These are phyloP conservation scores for Mastomys natalensis DNA, from an alignment of 2,113 vertebrate species.

Conservation along the genomic window DNA sequence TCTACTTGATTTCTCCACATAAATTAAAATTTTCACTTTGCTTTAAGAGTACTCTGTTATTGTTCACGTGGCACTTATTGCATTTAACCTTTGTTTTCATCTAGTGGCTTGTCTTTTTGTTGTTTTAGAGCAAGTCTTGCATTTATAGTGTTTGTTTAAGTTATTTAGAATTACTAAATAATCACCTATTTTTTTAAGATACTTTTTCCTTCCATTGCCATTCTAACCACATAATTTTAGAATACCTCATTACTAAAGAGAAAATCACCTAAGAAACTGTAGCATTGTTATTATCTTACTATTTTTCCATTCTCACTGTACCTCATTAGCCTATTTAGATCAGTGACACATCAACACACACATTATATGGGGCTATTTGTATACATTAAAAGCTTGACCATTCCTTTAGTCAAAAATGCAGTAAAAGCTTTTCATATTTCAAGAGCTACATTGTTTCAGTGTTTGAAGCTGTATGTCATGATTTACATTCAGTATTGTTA, in stretches of 20 bases:
- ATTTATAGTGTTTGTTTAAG: neutral
- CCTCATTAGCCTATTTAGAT: neutral
- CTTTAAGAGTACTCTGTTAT: neutral
- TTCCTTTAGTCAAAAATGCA: neutral
- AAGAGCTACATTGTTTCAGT: neutral
- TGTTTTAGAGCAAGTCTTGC: neutral
- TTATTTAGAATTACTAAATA: too few relatives aligned
- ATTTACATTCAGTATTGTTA: neutral
- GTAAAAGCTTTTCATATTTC: neutral
- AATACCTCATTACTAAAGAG: neutral
- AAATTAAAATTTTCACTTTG: neutral
- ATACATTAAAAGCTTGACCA: neutral
- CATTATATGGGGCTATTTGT: neutral
- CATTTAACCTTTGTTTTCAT: neutral
- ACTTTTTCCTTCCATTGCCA: too few relatives aligned
- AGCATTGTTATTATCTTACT: neutral
- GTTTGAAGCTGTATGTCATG: neutral
- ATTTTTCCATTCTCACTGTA: neutral
- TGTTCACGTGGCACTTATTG: neutral
- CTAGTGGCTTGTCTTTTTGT: neutral
- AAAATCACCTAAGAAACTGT: neutral
- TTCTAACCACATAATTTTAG: neutral
- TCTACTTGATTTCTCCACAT: constrained; percentile 53
- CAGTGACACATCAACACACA: neutral
- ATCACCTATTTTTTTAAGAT: too few relatives aligned